Evolutionary conservation across 2,113 vertebrate species (phyloP), one percentile per base, ranked within the genome.

Genomic region (Panthera leo): DNA sequence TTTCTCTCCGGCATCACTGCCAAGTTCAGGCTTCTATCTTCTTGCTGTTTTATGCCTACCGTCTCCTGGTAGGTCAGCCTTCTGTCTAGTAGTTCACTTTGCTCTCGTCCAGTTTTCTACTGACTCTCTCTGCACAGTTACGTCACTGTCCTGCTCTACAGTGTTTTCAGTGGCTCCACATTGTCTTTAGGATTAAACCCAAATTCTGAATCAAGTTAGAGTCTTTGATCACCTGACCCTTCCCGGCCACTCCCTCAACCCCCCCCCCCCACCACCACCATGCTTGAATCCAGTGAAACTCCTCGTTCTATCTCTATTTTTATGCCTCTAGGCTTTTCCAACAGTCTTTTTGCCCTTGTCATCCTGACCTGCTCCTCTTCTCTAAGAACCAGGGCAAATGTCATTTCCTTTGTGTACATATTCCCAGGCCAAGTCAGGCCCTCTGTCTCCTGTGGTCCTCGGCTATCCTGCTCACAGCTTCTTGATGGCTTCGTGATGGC

Each of bases 381-480:
- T 89, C 61, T 68, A 63, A 93, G 93, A 94, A 79, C 42, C 31
- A 76, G 93, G 85, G 83, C 61, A 91, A 94, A 96, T 97, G 89
- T 89, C 61, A 95, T 58, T 94, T 96, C 78, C 89, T 86, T 67
- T 95, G 92, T 95, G 61, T 97, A 89, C 65, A 93, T 89, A 87
- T 96, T 97, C 92, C 75, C 79, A 94, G 78, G 75, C 21, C 0
- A 86, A 53, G 89, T 91, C 42, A 79, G 63, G 23, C 25, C 27
- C 34, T 92, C n/a, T 18, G 27, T 85, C 83, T 58, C 84, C 78
- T 61, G 70, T 80, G 89, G 58, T 42, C 75, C 55, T 82, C 11
- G 19, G 3, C 34, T 34, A 27, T 51, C 23, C 55, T 45, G 29
- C 45, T 39, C 70, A 93, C 7, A 79, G 63, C 42, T 75, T 79